Evolutionary conservation across 1,140 invertebrate genomes (phyloP).

Genomic region (Tribolium castaneum): DNA sequence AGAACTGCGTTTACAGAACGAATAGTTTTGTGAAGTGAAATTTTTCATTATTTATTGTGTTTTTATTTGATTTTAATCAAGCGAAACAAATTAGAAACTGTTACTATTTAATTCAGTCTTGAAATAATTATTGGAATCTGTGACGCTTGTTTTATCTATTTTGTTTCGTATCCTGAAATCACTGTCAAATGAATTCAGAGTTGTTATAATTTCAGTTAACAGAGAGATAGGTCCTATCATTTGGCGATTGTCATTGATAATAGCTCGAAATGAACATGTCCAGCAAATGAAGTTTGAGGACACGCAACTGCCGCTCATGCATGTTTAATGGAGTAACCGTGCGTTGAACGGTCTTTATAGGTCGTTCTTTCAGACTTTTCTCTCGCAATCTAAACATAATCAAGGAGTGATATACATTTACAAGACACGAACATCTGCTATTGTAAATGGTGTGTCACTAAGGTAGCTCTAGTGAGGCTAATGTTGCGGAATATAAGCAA

Average conservation of each 20-base stretch:
- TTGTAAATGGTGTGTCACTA: neutral
- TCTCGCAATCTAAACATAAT: constrained; percentile 53
- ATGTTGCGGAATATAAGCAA: neutral
- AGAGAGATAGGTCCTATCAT: neutral
- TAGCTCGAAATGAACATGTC: constrained; percentile 38
- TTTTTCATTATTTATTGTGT: neutral
- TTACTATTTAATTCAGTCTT: no score
- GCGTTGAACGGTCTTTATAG: constrained; percentile 44
- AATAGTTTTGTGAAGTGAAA: neutral
- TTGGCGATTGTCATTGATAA: neutral
- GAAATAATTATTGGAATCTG: no score
- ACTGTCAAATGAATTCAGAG: neutral
- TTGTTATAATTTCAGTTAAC: neutral
- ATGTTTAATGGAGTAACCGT: constrained; percentile 47
- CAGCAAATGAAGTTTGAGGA: constrained; percentile 27
- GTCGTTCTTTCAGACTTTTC: constrained; percentile 44
- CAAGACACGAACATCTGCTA: constrained; percentile 46
- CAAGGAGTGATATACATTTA: constrained; percentile 52
- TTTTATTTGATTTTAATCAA: neutral
- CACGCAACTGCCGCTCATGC: constrained; percentile 42
- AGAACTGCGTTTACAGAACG: neutral
- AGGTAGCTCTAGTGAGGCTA: neutral
- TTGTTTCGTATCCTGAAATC: no score
- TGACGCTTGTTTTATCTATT: no score
- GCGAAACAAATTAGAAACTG: neutral